Evolutionary conservation across 2,113 vertebrate genomes (phyloP), one percentile per base, ranked within the genome.

Genomic region (Melierax canorus): DNA sequence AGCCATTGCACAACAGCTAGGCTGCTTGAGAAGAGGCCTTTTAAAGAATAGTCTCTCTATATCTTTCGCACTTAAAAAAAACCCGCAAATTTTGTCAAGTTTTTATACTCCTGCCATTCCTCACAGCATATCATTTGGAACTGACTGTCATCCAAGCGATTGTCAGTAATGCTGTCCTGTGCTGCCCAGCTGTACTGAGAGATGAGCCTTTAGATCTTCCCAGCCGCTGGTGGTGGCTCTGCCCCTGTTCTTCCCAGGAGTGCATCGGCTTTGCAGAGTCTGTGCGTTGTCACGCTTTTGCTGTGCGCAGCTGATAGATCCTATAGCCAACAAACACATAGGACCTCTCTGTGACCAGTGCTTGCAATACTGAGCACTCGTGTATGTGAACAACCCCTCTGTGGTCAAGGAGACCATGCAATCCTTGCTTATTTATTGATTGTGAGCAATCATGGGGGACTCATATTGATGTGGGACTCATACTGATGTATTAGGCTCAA

Each of bases 271-370:
- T 63, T 77, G 32, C 36, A 69, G 51, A 36, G 7, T 5, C 26
- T 29, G 13, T 59, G 19, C 1, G 0, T 38, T 62, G 26, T 12
- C 3, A 1, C 0, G 0, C 17, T 68, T 75, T 48, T 5, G 1
- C 30, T 38, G 5, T 3, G 7, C n/a, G 26, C 6, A 3, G 19
- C 30, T 23, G 39, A 26, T 12, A 41, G 48, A 38, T 43, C 45
- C 29, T 18, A 21, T 9, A 34, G 18, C 51, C 46, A 58, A 2
- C 19, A 59, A 77, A 41, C 32, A 17, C 7, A 5, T 9, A 46
- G 46, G 56, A 34, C 16, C 26, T 53, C 15, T 55, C 39, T 43
- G 36, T 22, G 71, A 48, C 46, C 26, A 7, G 3, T 39, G 15
- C 53, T 79, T 30, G 36, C 36, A 23, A 26, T 9, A 15, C 36